Evolutionary conservation across 1,140 invertebrate genomes (phyloP).

Genomic region (Caenorhabditis latens): DNA sequence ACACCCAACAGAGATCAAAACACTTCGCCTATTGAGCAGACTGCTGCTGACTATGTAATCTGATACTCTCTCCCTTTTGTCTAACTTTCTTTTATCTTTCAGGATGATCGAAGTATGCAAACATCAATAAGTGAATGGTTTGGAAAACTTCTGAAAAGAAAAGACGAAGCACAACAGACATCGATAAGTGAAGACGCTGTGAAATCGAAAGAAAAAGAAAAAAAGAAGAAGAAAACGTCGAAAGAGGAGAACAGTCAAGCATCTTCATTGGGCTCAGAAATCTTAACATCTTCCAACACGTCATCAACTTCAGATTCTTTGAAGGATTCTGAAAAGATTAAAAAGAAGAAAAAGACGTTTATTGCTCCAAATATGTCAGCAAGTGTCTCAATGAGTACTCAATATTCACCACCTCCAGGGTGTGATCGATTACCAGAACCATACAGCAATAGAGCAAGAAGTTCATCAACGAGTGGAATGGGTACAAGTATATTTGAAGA

Average conservation of each 20-base stretch:
- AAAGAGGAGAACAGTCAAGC: slow-evolving; percentile 30
- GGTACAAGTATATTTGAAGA: slow-evolving; percentile 63
- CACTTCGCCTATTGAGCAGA: slow-evolving; percentile 45
- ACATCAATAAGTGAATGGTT: slow-evolving; percentile 56
- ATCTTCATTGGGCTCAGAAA: background rate
- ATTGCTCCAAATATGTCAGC: slow-evolving; percentile 21
- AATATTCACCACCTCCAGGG: slow-evolving; percentile 52
- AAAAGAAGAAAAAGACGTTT: background rate
- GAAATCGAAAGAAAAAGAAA: slow-evolving; percentile 6
- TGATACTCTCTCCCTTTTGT: background rate
- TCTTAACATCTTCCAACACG: slow-evolving; percentile 13
- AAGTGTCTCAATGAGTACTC: slow-evolving; percentile 46
- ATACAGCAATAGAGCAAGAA: slow-evolving; percentile 49
- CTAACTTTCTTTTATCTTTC: background rate
- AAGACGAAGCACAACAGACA: slow-evolving; percentile 54
- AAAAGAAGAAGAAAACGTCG: slow-evolving; percentile 29
- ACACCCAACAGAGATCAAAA: slow-evolving; percentile 23
- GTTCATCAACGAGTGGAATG: slow-evolving; percentile 55
- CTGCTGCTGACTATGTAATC: background rate
- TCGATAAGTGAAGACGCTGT: slow-evolving; percentile 35
- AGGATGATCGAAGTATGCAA: slow-evolving; percentile 56
- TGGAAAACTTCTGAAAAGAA: background rate
- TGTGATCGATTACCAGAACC: slow-evolving; percentile 66
- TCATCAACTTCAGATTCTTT: slow-evolving; percentile 9
- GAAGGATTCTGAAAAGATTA: slow-evolving; percentile 18